These are phyloP conservation scores for Micronisus gabar DNA, from an alignment of 2,113 vertebrate genomes.

Conservation along the genomic window DNA sequence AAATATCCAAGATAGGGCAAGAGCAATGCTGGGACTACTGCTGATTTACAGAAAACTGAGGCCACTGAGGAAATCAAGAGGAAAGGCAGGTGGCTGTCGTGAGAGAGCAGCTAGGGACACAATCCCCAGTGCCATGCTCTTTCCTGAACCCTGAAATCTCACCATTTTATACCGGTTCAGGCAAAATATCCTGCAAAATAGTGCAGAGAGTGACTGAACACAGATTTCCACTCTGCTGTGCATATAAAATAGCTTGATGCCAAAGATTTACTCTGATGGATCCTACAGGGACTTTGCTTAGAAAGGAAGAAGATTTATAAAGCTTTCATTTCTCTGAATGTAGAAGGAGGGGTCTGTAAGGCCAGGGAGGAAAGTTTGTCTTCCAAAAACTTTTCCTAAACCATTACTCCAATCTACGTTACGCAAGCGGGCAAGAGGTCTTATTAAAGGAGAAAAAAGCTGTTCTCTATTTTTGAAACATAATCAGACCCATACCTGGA, in stretches of 20 bases:
- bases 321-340: not conserved
- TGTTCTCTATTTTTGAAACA: slow-evolving; percentile 7
- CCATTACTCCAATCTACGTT: not conserved
- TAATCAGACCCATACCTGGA: not conserved
- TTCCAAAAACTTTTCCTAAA: not conserved
- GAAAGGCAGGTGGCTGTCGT: not conserved
- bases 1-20: not conserved
- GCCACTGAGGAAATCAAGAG: not conserved
- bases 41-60: not conserved
- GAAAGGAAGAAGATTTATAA: not conserved
- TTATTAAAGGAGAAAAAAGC: not conserved
- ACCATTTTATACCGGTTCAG: not conserved
- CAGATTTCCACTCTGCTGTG: slow-evolving; percentile 5
- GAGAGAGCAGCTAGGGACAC: not conserved
- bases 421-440: not conserved
- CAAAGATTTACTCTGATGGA: not conserved
- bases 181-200: not conserved
- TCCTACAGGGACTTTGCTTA: not conserved
- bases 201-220: not conserved
- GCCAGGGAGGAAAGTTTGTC: not conserved
- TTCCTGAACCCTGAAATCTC: not conserved
- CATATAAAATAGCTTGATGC: not conserved
- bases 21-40: not conserved
- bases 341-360: not conserved
- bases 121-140: not conserved